A percentile compares a stretch with the other conserved stretches of the same genome.
Conservation (phyloP, 2,888 invertebrate genomes). For the Ormyrus rosae region DNA sequence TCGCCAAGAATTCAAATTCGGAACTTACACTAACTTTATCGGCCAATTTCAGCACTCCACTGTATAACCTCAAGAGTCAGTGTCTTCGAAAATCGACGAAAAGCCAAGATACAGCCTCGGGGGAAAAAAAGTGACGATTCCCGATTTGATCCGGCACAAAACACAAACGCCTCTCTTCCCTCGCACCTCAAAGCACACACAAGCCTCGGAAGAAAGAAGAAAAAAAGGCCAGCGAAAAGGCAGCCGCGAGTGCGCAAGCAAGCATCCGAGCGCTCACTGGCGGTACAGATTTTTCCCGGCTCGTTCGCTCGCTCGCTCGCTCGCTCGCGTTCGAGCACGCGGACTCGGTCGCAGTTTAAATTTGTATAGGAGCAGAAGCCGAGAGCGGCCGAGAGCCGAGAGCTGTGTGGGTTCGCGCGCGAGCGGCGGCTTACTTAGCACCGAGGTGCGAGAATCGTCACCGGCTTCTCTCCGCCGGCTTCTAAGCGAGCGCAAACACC, state of each 20-base stretch:
- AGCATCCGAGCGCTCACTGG: neutral
- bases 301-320: neutral
- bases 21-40: too few species aligned
- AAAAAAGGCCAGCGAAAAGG: too few species aligned
- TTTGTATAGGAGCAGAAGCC: conserved; percentile 75
- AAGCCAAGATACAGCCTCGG: too few species aligned
- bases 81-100: too few species aligned
- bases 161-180: too few species aligned
- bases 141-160: too few species aligned
- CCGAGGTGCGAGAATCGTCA: conserved; percentile 75
- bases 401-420: neutral
- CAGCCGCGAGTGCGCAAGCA: neutral
- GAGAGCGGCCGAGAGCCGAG: conserved; percentile 58
- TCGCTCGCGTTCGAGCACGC: neutral
- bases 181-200: too few species aligned
- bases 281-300: conserved; percentile 19
- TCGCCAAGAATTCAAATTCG: too few species aligned
- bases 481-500: conserved; percentile 60
- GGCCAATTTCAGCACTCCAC: too few species aligned
- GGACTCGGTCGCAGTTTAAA: conserved; percentile 53
- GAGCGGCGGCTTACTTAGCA: conserved; percentile 73
- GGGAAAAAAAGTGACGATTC: too few species aligned
- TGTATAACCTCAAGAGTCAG: too few species aligned
- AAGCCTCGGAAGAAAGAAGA: too few species aligned
- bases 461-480: conserved; percentile 72